Evolutionary conservation across 2,888 invertebrate genomes (phyloP).

Genomic region (Anaspis maculata): DNA sequence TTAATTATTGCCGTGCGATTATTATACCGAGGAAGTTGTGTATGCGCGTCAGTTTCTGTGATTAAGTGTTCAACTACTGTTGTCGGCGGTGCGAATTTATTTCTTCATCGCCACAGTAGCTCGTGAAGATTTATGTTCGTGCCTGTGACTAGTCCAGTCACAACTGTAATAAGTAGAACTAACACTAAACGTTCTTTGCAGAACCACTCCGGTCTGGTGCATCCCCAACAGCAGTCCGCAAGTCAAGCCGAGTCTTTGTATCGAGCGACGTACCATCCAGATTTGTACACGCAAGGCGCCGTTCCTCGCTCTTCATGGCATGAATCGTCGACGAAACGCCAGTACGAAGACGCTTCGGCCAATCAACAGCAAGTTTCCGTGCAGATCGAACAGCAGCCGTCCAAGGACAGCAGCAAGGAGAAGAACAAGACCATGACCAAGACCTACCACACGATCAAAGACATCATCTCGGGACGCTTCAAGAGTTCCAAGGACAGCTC

Average conservation of each 20-base stretch:
- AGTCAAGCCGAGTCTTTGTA: conserved; percentile 46
- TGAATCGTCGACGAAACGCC: conserved; percentile 30
- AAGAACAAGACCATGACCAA: conserved; percentile 63
- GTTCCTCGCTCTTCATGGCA: conserved; percentile 36
- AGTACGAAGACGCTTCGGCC: conserved; percentile 30
- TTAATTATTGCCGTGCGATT: no score
- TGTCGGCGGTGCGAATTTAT: no score
- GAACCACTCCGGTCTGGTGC: conserved; percentile 35
- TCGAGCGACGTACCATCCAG: conserved; percentile 48
- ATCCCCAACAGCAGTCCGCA: conserved; percentile 45
- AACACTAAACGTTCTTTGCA: no score
- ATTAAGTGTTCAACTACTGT: no score
- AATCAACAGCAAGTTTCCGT: conserved; percentile 45
- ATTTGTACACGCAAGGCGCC: conserved; percentile 42
- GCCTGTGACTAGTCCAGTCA: no score
- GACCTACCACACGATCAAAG: conserved; percentile 75
- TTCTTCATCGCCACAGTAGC: no score
- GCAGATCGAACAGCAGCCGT: conserved; percentile 43
- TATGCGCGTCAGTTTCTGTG: no score
- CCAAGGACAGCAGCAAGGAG: conserved; percentile 45
- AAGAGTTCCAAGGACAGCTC: conserved; percentile 52
- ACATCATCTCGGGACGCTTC: conserved; percentile 74
- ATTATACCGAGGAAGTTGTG: no score
- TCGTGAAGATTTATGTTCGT: no score
- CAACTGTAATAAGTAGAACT: no score